Conservation (phyloP, 2,888 invertebrate species). For the Euproctis similis region DNA sequence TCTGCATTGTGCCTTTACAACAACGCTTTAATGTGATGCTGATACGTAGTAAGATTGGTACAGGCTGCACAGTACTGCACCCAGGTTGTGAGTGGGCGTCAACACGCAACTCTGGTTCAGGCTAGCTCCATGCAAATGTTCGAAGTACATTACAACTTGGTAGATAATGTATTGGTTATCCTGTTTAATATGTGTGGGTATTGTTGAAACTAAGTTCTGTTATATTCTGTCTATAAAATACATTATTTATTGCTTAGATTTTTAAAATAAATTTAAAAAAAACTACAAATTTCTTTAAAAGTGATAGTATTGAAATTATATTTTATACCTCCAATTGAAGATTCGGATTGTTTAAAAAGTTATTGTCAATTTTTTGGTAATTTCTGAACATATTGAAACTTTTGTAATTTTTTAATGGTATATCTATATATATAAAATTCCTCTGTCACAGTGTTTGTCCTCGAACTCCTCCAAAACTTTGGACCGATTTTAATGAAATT, state of each 20-base stretch:
- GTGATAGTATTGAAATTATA: too few species aligned
- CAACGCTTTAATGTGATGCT: conserved; percentile 64
- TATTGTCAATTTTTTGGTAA: too few species aligned
- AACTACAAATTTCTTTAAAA: neutral
- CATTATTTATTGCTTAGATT: conserved; percentile 11
- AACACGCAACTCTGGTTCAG: conserved; percentile 60
- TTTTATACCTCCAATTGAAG: too few species aligned
- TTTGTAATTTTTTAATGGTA: too few species aligned
- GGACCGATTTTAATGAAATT: too few species aligned
- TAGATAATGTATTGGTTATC: conserved; percentile 60
- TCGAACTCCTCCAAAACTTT: too few species aligned
- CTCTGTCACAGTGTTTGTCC: too few species aligned
- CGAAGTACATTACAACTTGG: conserved; percentile 44
- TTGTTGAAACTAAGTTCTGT: conserved; percentile 43
- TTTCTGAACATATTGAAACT: too few species aligned
- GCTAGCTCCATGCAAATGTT: conserved; percentile 61
- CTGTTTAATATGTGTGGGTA: conserved; percentile 70
- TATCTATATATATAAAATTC: too few species aligned
- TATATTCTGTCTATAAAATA: conserved; percentile 13
- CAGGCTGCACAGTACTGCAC: conserved; percentile 42
- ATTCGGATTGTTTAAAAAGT: too few species aligned
- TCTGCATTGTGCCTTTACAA: conserved; percentile 54
- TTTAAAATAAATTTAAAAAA: neutral
- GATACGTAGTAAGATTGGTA: conserved; percentile 63
- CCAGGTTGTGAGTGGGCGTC: conserved; percentile 50